Evolutionary conservation across 2,888 invertebrate species (phyloP), one percentile per base, ranked within the genome.

Genomic region (Synergus laeviventris): DNA sequence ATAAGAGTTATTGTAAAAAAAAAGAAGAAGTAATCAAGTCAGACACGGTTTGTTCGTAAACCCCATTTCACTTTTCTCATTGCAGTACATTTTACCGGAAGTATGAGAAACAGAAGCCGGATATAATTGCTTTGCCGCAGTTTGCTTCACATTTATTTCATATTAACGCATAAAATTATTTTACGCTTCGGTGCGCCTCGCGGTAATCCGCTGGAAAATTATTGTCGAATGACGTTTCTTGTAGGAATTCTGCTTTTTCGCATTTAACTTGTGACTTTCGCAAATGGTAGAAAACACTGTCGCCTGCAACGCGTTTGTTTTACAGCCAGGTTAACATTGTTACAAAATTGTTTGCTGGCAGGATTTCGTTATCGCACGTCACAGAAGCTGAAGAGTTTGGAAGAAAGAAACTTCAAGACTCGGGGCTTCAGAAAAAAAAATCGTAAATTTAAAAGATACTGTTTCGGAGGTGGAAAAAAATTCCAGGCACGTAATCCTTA

Each of bases 131-230:
- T 64, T 42, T 64, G 42, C 64, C 14, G 64, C 64, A 39, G 64
- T 64, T 64, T 64, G 7, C 64, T 21, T 64, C 64, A 64, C 64
- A 64, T 64, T 64, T 64, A 64, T 64, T 42, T 73, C 38, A 42
- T 73, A 56, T 83, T 80, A 82, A 66, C 79, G 81, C 62, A 56
- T 60, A 62, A 76, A 82, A 84, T 84, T 82, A 84, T 85, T 85
- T 85, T 76, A 79, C 61, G 80, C 78, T 78, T 78, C 74, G 79
- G 49, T 76, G 81, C 45, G 78, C 77, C 78, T 62, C 74, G 77
- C 62, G 59, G 76, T 80, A 84, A 83, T 84, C 80, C 82, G 75
- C 75, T 75, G 74, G 82, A 78, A 77, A 81, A 84, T 83, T 78
- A 76, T 78, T 73, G 73, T 74, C 81, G 77, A 79, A 81, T 76